Evolutionary conservation across 2,797 vertebrate genomes (phyloP), one percentile per base, ranked within the genome.

Genomic region (Parambassis ranga): DNA sequence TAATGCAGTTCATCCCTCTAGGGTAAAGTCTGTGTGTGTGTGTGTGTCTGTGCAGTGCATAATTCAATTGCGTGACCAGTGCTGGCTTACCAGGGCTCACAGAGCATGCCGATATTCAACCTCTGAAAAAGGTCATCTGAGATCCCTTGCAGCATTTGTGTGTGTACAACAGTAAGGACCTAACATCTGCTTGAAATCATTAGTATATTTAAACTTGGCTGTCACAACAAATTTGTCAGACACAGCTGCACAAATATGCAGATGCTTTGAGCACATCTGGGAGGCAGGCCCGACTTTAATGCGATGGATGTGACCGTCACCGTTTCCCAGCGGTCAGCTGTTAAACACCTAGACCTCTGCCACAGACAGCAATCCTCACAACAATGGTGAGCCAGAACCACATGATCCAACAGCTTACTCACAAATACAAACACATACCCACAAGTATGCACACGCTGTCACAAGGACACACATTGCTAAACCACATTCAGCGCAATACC

Each of bases 61-160:
- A 31, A 18, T n/a, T n/a, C n/a, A n/a, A n/a, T n/a, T n/a, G 83
- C 75, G 66, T 83, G 86, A 83, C 79, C 65, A 77, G 71, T 11
- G 67, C 61, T 73, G 65, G 37, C 53, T 47, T 18, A 32, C 49
- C 51, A 68, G 75, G 63, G 66, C 67, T 84, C 61, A 61, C 57
- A 74, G 41, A 71, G 75, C 79, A 64, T 62, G 77, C 60, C 61
- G 65, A 79, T 72, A 64, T 84, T 85, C 69, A 83, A 75, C 75
- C 77, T 81, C 65, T 44, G 60, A 41, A 47, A 84, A 82, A 86
- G 84, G 81, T 88, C 84, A 65, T 71, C 41, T n/a, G 20, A 71
- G 55, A 82, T 71, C 67, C 65, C 79, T 62, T 24, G 16, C 20
- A 35, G 70, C 58, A 22, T 42, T 48, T 60, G 35, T n/a, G 41